Base-by-base conservation (phyloP, 2,113 vertebrate species). In the Brachyistius frenatus region DNA sequence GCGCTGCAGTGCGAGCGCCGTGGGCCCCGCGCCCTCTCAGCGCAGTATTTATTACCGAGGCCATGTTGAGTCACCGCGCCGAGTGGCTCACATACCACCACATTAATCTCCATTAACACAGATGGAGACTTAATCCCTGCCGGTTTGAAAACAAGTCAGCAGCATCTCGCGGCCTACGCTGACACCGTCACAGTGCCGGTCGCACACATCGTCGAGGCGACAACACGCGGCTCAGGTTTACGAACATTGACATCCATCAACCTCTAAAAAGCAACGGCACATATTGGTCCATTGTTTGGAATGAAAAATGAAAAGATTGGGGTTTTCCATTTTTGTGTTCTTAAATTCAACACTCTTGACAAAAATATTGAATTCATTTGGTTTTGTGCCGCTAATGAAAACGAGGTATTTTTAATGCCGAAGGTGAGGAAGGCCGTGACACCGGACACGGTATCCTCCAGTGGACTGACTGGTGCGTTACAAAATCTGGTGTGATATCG, bases 41-140 rank as follows among this genome's bases (percentile, higher is more conserved):
- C 58, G 47, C 60, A 64, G 62, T 76, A 73, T 78, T 79, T 75
- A 52, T 77, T 49, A 69, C 66, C 1, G 33, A 81, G 55, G 62
- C 60, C 44, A 11, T n/a, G 44, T 56, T 23, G 52, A 84, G 79
- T 69, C 75, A 50, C 55, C 7, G 31, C 11, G 13, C 56, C 77
- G 79, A 88, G 84, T 68, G 71, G 69, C 64, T 83, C 80, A 68
- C 82, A 89, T 66, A 23, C 66, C 65, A 60, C 70, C 35, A 76
- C 86, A 88, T 90, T 92, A 91, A 89, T 90, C 86, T 89, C 83
- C 75, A 85, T 91, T 87, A 88, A 88, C 80, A 41, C 90, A 89
- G 85, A 89, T 90, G 85, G 79, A 80, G 64, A 72, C 66, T 49
- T 92, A 91, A 92, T 93, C 90, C 84, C 57, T 14, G 1, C 81